Percentiles rank a stretch among this genome's conserved stretches.
Evolutionary conservation across 2,797 vertebrate species (phyloP).

Genomic region (Dendrocincla tyrannina): DNA sequence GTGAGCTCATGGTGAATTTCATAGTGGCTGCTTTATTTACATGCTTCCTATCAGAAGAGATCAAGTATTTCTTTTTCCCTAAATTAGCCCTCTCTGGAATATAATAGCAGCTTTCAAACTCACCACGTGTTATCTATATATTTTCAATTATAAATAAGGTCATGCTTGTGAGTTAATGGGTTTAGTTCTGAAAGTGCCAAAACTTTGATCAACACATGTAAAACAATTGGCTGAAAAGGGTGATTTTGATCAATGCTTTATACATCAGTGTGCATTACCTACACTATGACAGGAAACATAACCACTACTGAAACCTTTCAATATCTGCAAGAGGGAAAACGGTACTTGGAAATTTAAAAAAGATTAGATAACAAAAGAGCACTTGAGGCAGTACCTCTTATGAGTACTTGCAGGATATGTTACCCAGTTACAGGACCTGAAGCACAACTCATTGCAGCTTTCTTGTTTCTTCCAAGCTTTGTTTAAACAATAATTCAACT

Average conservation of each 20-base stretch:
- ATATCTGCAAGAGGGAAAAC: conserved; percentile 46
- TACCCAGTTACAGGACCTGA: background rate
- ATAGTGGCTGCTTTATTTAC: conserved; percentile 51
- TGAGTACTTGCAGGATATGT: background rate
- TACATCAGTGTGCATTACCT: conserved; percentile 49
- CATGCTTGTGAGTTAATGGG: conserved; percentile 68
- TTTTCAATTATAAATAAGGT: conserved; percentile 55
- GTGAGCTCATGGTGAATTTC: conserved; percentile 43
- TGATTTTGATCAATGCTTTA: conserved; percentile 55
- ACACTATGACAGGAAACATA: conserved; percentile 54
- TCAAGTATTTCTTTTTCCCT: conserved; percentile 49
- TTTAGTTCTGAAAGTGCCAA: conserved; percentile 69
- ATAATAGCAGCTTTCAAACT: conserved; percentile 70
- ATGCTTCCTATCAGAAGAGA: conserved; percentile 27
- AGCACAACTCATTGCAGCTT: background rate
- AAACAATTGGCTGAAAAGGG: conserved; percentile 56
- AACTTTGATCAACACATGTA: conserved; percentile 69
- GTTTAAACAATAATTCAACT: conserved; percentile 8
- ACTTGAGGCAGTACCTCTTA: conserved; percentile 34
- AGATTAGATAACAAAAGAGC: conserved; percentile 64
- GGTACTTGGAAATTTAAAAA: conserved; percentile 42
- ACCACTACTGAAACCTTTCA: conserved; percentile 58
- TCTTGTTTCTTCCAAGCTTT: conserved; percentile 14
- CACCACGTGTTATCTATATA: conserved; percentile 59
- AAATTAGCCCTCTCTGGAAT: conserved; percentile 31